Evolutionary conservation across 2,797 vertebrate species (phyloP).

Genomic region (Acanthornis magna): DNA sequence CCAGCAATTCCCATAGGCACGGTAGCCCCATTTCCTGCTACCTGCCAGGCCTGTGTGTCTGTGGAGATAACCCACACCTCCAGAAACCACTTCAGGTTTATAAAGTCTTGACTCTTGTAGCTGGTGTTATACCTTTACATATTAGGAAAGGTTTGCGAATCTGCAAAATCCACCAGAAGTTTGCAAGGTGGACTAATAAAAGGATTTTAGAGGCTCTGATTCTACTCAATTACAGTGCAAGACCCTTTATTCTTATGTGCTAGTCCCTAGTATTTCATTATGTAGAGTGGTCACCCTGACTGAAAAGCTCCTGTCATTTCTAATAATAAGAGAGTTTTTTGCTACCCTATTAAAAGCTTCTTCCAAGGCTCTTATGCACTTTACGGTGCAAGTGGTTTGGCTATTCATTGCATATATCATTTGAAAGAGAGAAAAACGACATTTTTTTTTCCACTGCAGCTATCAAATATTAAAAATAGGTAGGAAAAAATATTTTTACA

Average conservation of each 20-base stretch:
- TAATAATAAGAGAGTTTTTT: neutral
- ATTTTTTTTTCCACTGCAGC: neutral
- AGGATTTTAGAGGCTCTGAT: neutral
- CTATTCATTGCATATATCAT: neutral
- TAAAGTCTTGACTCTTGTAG: neutral
- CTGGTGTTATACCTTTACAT: neutral
- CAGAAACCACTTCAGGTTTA: slow-evolving; percentile 1
- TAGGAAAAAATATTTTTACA: slow-evolving; percentile 32
- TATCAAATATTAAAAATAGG: slow-evolving; percentile 51
- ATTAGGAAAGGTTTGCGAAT: neutral
- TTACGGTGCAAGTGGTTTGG: neutral
- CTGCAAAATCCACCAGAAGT: neutral
- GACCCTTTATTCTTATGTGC: neutral
- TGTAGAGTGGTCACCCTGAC: neutral
- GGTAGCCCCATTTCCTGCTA: slow-evolving; percentile 62
- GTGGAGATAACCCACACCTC: slow-evolving; percentile 51
- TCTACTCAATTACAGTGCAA: neutral
- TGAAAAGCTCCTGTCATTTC: neutral
- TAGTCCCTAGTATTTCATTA: neutral
- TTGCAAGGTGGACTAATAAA: neutral
- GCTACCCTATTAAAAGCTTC: neutral
- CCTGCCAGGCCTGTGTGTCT: slow-evolving; percentile 57
- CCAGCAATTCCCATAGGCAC: slow-evolving; percentile 60
- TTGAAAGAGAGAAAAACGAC: neutral
- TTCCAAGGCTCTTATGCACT: neutral